Base-by-base conservation (phyloP, 2,888 invertebrate genomes). In the Myopa tessellatipennis region DNA sequence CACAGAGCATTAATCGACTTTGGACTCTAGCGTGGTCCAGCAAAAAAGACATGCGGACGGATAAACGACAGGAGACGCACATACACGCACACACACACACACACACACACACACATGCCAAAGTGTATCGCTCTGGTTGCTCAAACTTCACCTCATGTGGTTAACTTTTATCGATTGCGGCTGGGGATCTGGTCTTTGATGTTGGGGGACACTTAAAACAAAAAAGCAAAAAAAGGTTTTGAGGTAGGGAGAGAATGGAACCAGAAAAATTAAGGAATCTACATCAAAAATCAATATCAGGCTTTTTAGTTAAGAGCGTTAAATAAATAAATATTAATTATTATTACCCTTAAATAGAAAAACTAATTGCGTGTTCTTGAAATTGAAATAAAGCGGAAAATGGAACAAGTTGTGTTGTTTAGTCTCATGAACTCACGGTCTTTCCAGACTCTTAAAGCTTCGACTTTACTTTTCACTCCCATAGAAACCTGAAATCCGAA, bases 1-100 rank as follows among this genome's bases (percentile, higher is more conserved):
- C 45, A 50, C 50, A 8, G 45, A 12, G 69, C 61, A 61, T 61
- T 61, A 61, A 61, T 61, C 61, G 61, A 18, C 26, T 61, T 61
- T 26, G 26, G 61, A 61, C 61, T 10, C 26, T n/a, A n/a, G 5
- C 58, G 6, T 6, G 6, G 58, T 58, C 58, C 58, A 58, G 58
- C n/a, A 8, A 10, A 61, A 61, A 61, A 61, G 26, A 6, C 18
- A 61, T 61, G n/a, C 26, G 61, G 5, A 8, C 18, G 4, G 61
- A 10, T 8, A 45, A 45, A 45, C 45, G 26, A 26, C 26, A 26
- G 26, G 26, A 26, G 26, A 16, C 58, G n/a, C 18, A 61, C 61
- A 26, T 2, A 61, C 18, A 61, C 61, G 6, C 18, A 10, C 61
- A 4, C 18, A 1, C 26, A 4, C 61, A 61, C 4, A 61, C 18